These are phyloP conservation scores for Stenolophus ochropezus DNA, from an alignment of 2,888 invertebrate genomes.

Conservation along the genomic window DNA sequence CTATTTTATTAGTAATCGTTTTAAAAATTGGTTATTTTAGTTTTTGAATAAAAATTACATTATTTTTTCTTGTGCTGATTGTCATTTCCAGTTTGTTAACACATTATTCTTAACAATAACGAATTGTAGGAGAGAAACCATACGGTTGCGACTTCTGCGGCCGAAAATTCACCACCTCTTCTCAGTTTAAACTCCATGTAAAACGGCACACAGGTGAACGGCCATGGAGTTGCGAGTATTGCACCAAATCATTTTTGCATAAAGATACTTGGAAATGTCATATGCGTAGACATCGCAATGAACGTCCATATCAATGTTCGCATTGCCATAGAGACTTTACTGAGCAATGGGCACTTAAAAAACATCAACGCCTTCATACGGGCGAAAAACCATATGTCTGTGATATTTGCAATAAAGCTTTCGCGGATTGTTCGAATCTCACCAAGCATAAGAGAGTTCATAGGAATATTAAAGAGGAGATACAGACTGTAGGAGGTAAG, in stretches of 20 bases:
- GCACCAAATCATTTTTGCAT: constrained; percentile 77
- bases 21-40: no score
- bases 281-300: constrained; percentile 80
- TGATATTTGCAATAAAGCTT: constrained; percentile 82
- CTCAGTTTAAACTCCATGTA: constrained; percentile 81
- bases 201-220: constrained; percentile 78
- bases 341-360: constrained; percentile 79
- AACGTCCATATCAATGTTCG: constrained; percentile 79
- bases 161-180: constrained; percentile 83
- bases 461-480: constrained; percentile 55
- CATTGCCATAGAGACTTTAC: constrained; percentile 77
- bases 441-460: constrained; percentile 78
- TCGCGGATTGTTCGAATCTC: constrained; percentile 86
- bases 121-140: constrained; percentile 80
- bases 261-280: constrained; percentile 81
- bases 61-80: no score
- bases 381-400: constrained; percentile 84
- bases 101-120: no score
- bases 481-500: constrained; percentile 8
- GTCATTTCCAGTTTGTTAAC: no score
- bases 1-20: no score
- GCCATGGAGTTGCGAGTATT: constrained; percentile 78
- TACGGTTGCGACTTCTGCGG: constrained; percentile 82
- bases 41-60: no score
- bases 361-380: constrained; percentile 80